Evolutionary conservation across 2,113 vertebrate species (phyloP), one percentile per base, ranked within the genome.

Genomic region (Pelecanus crispus): DNA sequence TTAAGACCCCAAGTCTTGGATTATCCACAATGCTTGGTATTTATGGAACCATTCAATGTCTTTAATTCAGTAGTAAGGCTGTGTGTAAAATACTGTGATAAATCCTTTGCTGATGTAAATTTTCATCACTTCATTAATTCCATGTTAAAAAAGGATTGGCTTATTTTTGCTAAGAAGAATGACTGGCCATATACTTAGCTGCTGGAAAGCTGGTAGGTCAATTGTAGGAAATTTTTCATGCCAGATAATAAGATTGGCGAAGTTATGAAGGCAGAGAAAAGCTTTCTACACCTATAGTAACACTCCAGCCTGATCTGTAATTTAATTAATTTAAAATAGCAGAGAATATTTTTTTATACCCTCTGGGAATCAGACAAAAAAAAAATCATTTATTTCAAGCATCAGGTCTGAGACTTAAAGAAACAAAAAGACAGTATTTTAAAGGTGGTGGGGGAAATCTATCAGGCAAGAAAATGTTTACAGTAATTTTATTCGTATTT

Each of bases 81-180:
- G 49, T 79, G 62, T 56, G 44, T 42, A 73, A 92, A 77, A 87
- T 65, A 61, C 49, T 73, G 42, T 55, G 24, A 92, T 89, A 95
- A 94, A 94, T 92, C 58, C 70, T 86, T 79, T 42, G 81, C 91
- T 95, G 91, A 95, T 70, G 89, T 63, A 94, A 88, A 94, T 94
- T 94, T 91, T 93, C 92, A 92, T 90, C 86, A 80, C 73, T 94
- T 91, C 77, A 94, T 96, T 97, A 97, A 94, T 87, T 87, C 81
- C 66, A 11, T 82, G 18, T 92, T 94, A 80, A 77, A 95, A 86
- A 95, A 81, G 47, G 77, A 91, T 65, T 95, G 81, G n/a, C 38
- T 77, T 40, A 89, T 91, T 95, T 94, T 90, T 8, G 2, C 58
- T 73, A 65, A 73, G 80, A 77, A 88, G 73, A 94, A 94, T 86